phyloP scores from a whole-genome alignment of 1,140 invertebrate genomes.

The Platorchestia sp. region DNA sequence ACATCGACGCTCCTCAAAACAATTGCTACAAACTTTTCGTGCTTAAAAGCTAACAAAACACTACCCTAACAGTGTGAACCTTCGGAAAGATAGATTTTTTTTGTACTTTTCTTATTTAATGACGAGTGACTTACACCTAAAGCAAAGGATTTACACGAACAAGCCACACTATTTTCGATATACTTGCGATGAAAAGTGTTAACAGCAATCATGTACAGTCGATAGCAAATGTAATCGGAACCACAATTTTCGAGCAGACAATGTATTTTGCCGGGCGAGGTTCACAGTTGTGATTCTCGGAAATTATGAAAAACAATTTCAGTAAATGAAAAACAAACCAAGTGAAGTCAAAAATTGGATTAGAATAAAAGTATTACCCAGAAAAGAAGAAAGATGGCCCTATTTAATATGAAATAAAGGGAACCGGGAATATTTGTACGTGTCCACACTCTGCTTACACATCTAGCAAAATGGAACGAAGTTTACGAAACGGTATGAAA shows the following conservation, averaged over 20 bases:
- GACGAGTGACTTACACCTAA: constrained; percentile 32
- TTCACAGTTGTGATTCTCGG: too few relatives aligned
- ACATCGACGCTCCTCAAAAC: background rate
- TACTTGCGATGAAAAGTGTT: background rate
- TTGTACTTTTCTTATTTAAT: constrained; percentile 51
- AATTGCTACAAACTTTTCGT: background rate
- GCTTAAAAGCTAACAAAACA: constrained; percentile 35
- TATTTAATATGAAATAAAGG: too few relatives aligned
- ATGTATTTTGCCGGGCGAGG: background rate
- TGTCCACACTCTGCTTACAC: too few relatives aligned
- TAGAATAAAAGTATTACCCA: background rate
- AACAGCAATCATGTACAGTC: background rate
- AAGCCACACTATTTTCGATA: background rate
- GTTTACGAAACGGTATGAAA: too few relatives aligned
- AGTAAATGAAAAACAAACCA: too few relatives aligned
- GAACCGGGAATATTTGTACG: too few relatives aligned
- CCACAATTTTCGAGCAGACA: background rate
- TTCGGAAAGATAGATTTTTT: constrained; percentile 36
- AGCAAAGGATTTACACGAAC: background rate
- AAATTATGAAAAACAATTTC: background rate
- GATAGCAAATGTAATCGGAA: background rate
- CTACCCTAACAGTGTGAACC: constrained; percentile 44
- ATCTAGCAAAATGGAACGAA: too few relatives aligned
- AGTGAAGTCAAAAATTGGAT: background rate
- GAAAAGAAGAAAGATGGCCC: background rate